Evolutionary conservation across 1,140 invertebrate genomes (phyloP).

Genomic region (Portunus trituberculatus): DNA sequence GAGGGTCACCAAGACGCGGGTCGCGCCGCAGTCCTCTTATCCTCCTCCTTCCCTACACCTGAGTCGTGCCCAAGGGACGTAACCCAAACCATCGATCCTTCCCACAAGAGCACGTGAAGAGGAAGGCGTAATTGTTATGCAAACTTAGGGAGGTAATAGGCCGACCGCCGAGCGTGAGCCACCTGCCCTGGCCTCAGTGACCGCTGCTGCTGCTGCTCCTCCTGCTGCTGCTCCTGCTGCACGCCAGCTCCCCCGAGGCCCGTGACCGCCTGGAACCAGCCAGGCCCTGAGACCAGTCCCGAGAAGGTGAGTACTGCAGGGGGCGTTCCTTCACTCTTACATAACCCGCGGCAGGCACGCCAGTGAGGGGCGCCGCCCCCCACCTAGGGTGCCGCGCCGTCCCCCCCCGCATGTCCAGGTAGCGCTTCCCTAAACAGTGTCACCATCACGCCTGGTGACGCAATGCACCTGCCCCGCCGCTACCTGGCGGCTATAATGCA

Average conservation of each 20-base stretch:
- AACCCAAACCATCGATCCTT: slow-evolving; percentile 47
- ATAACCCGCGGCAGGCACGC: background rate
- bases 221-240: background rate
- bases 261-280: too few species aligned
- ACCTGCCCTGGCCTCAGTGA: background rate
- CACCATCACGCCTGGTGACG: too few species aligned
- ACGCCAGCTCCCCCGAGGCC: background rate
- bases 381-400: too few species aligned
- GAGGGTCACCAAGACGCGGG: slow-evolving; percentile 11
- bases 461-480: too few species aligned
- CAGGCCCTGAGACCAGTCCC: background rate
- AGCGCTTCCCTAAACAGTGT: too few species aligned
- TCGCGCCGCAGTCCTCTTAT: background rate
- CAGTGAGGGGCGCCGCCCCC: too few species aligned
- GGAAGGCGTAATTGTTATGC: slow-evolving; percentile 50
- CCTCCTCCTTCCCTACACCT: slow-evolving; percentile 38
- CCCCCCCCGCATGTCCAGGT: too few species aligned
- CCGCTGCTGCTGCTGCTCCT: background rate
- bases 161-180: background rate
- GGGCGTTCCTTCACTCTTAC: slow-evolving; percentile 30
- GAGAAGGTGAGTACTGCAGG: slow-evolving; percentile 24
- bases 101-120: slow-evolving; percentile 53
- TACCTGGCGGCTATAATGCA: too few species aligned
- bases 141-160: slow-evolving; percentile 17
- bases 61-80: slow-evolving; percentile 32